Evolutionary conservation across 2,888 invertebrate genomes (phyloP).

Genomic region (Priocnemis perturbator): DNA sequence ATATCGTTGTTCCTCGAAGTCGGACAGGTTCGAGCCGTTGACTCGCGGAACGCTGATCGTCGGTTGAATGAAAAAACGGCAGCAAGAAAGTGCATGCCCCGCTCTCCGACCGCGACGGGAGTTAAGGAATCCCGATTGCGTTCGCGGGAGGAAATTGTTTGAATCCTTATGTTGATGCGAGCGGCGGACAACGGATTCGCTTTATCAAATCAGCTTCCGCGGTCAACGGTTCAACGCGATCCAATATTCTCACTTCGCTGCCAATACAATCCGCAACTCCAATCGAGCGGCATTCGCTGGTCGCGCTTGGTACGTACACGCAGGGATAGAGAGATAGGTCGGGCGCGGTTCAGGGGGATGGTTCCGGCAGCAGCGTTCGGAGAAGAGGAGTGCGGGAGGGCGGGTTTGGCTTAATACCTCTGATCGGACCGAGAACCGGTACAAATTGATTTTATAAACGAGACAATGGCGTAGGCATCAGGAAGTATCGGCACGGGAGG

Average conservation of each 20-base stretch:
- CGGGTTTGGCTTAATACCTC: slow-evolving; percentile 39
- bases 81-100: neutral
- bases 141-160: too few species aligned
- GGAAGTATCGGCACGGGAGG: slow-evolving; percentile 6
- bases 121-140: neutral
- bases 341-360: neutral
- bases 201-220: slow-evolving; percentile 63
- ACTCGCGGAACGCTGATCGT: slow-evolving; percentile 47
- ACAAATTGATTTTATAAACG: slow-evolving; percentile 60
- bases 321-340: slow-evolving; percentile 2
- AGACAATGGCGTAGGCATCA: slow-evolving; percentile 44
- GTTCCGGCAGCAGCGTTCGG: slow-evolving; percentile 29
- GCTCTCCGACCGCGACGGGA: neutral
- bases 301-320: slow-evolving; percentile 29
- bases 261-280: slow-evolving; percentile 60
- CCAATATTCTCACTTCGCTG: slow-evolving; percentile 66
- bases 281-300: slow-evolving; percentile 47
- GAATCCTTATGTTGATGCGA: slow-evolving; percentile 13
- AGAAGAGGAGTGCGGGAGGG: neutral
- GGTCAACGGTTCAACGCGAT: slow-evolving; percentile 65
- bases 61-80: neutral
- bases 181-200: slow-evolving; percentile 56
- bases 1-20: slow-evolving; percentile 55
- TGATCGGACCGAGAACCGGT: slow-evolving; percentile 49
- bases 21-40: slow-evolving; percentile 49